Evolutionary conservation across 2,797 vertebrate species (phyloP).

Genomic region (Gorsachius magnificus): DNA sequence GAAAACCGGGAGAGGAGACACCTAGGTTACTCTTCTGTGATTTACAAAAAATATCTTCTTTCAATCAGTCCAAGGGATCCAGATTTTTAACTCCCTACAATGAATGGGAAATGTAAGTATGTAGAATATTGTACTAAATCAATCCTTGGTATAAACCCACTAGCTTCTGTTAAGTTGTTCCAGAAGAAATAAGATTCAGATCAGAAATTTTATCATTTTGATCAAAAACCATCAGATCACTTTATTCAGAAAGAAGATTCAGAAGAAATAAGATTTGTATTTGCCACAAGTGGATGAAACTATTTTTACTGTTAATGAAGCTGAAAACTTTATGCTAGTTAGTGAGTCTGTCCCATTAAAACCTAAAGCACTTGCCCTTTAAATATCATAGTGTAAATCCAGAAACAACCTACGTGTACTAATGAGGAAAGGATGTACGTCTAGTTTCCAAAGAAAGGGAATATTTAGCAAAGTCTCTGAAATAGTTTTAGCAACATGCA

Average conservation of each 20-base stretch:
- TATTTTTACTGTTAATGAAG: not conserved
- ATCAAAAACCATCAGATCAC: not conserved
- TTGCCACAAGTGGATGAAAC: not conserved
- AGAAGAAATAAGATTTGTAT: not conserved
- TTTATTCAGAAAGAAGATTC: not conserved
- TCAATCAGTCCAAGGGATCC: not conserved
- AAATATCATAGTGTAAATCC: not conserved
- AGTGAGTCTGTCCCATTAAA: not conserved
- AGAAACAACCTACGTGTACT: not conserved
- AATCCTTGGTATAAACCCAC: not conserved
- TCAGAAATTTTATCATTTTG: not conserved
- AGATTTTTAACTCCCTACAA: not conserved
- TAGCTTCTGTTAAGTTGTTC: not conserved
- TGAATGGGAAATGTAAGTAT: not conserved
- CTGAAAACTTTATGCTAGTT: not conserved
- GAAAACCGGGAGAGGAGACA: not conserved
- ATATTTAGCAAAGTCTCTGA: not conserved
- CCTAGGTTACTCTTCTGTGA: not conserved
- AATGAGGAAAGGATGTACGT: not conserved
- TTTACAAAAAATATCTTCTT: not conserved
- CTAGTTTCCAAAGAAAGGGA: not conserved
- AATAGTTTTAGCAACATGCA: not conserved
- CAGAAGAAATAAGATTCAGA: not conserved
- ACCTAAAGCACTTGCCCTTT: not conserved
- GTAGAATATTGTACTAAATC: not conserved